These are phyloP conservation scores for Philypnodon macrostomus DNA, from an alignment of 2,797 vertebrate genomes.

Conservation along the genomic window DNA sequence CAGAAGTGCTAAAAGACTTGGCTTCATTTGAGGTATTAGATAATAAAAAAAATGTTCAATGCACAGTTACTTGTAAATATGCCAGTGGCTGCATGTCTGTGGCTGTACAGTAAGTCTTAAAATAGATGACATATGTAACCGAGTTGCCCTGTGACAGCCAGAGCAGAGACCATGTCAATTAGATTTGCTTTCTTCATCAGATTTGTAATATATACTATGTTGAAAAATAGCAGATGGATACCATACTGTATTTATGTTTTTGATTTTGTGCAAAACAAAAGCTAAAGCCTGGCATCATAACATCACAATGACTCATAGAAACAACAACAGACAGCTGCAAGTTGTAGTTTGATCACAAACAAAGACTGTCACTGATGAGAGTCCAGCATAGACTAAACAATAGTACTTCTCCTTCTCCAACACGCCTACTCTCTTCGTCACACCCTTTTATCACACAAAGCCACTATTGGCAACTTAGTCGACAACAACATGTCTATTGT, in stretches of 20 bases:
- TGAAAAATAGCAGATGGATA: constrained; percentile 16
- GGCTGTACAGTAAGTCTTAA: constrained; percentile 38
- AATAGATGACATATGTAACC: constrained; percentile 39
- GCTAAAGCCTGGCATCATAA: background rate
- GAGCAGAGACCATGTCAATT: constrained; percentile 30
- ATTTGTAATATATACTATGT: constrained; percentile 20
- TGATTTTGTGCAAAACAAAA: background rate
- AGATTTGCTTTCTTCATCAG: constrained; percentile 25
- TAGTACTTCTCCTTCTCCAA: constrained; percentile 42
- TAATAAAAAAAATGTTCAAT: background rate
- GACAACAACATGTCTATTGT: constrained; percentile 57
- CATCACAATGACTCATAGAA: background rate
- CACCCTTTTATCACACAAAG: constrained; percentile 58
- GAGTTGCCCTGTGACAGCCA: constrained; percentile 25
- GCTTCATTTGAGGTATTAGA: constrained; percentile 3
- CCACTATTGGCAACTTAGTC: constrained; percentile 39
- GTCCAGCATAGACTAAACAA: constrained; percentile 35
- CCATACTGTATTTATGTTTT: background rate
- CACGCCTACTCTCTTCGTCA: constrained; percentile 55
- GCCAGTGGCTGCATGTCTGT: constrained; percentile 9
- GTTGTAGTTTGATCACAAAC: constrained; percentile 16
- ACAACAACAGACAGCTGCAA: background rate
- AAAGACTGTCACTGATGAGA: constrained; percentile 45
- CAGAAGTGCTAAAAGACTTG: background rate
- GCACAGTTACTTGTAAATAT: background rate